Conservation (phyloP, 2,797 vertebrate species). For the Falco biarmicus region DNA sequence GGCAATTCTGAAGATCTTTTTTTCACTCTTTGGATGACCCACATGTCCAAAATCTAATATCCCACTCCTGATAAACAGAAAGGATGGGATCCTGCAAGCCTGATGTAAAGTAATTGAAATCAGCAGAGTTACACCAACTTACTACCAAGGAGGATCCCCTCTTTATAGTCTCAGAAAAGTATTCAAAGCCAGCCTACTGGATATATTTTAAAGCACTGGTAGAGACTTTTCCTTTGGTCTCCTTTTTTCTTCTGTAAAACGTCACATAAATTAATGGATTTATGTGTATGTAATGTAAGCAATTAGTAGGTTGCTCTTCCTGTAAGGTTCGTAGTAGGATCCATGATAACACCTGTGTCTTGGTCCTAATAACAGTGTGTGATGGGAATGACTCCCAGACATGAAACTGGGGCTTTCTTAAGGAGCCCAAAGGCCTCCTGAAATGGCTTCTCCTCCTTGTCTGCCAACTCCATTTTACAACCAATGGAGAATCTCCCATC, state of each 20-base stretch:
- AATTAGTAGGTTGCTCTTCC: background rate
- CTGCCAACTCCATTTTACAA: background rate
- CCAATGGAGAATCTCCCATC: background rate
- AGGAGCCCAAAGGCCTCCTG: background rate
- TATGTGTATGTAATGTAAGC: background rate
- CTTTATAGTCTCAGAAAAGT: background rate
- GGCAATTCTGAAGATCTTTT: background rate
- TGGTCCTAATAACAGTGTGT: background rate
- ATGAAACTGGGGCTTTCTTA: background rate
- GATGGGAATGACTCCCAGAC: background rate
- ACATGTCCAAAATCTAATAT: background rate
- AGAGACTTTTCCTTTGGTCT: background rate
- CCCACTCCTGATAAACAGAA: background rate
- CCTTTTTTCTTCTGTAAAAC: background rate
- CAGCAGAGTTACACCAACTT: background rate
- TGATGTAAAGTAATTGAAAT: background rate
- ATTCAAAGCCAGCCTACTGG: background rate
- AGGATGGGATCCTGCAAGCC: background rate
- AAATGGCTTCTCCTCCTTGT: background rate
- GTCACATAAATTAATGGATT: background rate
- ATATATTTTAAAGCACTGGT: background rate
- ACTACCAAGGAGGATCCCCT: background rate
- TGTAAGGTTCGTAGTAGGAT: background rate
- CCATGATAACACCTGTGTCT: background rate
- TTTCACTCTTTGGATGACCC: background rate